Conservation (phyloP, 2,113 vertebrate genomes). For the Cavia porcellus region DNA sequence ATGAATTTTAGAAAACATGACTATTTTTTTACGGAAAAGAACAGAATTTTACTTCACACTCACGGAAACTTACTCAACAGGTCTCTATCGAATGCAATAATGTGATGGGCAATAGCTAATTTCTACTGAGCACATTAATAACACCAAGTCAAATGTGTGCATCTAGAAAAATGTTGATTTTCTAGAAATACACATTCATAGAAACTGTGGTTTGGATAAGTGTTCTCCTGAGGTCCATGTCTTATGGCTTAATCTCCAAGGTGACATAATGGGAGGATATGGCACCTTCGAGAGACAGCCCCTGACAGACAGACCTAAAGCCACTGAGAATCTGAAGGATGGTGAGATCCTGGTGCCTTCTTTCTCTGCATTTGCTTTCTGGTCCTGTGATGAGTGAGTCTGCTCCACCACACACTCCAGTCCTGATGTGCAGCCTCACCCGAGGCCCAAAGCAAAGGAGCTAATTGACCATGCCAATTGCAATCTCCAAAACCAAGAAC, state of each 20-base stretch:
- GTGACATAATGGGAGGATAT: rapidly evolving
- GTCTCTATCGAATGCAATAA: not conserved
- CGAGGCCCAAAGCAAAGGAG: not conserved
- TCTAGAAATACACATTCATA: not conserved
- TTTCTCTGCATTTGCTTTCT: not conserved
- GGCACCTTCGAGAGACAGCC: not conserved
- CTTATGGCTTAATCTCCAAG: not conserved
- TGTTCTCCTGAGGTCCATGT: no score
- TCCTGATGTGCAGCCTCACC: not conserved
- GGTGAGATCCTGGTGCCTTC: not conserved
- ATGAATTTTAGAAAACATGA: not conserved
- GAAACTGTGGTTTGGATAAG: not conserved
- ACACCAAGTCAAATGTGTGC: not conserved
- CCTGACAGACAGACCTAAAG: no score
- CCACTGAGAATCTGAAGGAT: not conserved
- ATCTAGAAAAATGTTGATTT: not conserved
- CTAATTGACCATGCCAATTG: not conserved
- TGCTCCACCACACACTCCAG: not conserved
- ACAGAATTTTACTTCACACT: not conserved
- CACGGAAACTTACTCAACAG: not conserved
- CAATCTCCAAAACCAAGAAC: not conserved
- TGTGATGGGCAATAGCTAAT: not conserved
- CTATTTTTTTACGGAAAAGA: not conserved
- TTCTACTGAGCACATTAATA: not conserved
- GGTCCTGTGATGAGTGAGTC: not conserved